These are phyloP conservation scores for Meloidogyne floridensis DNA, from an alignment of 1,140 invertebrate genomes.

Conservation along the genomic window DNA sequence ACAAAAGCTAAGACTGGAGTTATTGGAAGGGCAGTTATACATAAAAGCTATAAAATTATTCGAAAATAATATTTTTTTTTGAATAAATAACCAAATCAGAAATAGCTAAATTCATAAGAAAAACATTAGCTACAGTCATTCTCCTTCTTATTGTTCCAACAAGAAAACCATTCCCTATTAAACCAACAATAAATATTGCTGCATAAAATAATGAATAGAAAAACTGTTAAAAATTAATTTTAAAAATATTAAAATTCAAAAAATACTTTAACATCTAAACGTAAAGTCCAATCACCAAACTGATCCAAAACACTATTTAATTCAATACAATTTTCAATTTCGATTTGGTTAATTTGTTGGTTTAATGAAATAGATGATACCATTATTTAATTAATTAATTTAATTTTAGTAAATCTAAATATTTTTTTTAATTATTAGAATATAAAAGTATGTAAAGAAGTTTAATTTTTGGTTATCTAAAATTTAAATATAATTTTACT, in stretches of 20 bases:
- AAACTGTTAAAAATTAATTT: constrained; percentile 46
- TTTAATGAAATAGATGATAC: neutral
- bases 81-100: constrained; percentile 57
- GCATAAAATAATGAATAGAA: constrained; percentile 58
- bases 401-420: neutral
- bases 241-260: neutral
- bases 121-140: constrained; percentile 59
- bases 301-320: constrained; percentile 48
- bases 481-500: too few relatives aligned
- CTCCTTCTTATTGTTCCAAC: constrained; percentile 57
- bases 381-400: neutral
- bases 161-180: constrained; percentile 63
- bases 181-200: constrained; percentile 60
- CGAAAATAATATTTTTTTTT: neutral
- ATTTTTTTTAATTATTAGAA: neutral
- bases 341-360: neutral
- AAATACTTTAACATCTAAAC: constrained; percentile 56
- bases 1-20: constrained; percentile 64
- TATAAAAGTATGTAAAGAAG: too few relatives aligned
- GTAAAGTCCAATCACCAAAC: constrained; percentile 59
- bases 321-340: constrained; percentile 49
- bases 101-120: constrained; percentile 62
- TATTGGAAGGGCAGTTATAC: constrained; percentile 64
- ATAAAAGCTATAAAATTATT: constrained; percentile 58
- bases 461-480: too few relatives aligned